phyloP scores from a whole-genome alignment of 2,113 vertebrate genomes.

The Arenaria interpres region DNA sequence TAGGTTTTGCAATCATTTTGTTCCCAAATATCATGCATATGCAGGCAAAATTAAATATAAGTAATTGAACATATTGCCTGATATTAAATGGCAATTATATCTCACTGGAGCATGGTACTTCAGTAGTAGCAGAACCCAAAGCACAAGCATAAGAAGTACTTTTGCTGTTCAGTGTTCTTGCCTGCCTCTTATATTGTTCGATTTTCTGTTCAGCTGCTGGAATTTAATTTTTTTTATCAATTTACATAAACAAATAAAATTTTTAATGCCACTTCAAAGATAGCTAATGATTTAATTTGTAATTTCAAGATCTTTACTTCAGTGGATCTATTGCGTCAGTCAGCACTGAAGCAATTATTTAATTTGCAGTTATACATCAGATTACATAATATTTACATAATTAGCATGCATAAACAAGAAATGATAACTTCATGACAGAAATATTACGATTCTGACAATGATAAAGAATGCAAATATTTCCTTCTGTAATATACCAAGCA shows the following conservation, averaged over 20 bases:
- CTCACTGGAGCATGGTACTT: not conserved
- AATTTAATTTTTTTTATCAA: not conserved
- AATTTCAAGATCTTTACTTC: constrained; percentile 15
- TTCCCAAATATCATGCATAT: not conserved
- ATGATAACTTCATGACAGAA: not conserved
- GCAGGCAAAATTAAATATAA: not conserved
- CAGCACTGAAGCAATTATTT: constrained; percentile 26
- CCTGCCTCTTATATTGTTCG: not conserved
- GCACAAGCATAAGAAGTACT: not conserved
- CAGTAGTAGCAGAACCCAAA: not conserved
- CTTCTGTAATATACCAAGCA: not conserved
- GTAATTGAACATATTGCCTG: not conserved
- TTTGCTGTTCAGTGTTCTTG: not conserved
- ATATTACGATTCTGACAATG: not conserved
- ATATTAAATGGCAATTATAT: not conserved
- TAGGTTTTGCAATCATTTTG: not conserved
- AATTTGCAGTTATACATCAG: constrained; percentile 13
- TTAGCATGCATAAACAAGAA: not conserved
- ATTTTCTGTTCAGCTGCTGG: not conserved
- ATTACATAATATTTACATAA: constrained; percentile 57
- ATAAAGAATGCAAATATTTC: not conserved
- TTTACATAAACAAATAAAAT: constrained; percentile 1
- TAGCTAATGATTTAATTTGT: constrained; percentile 8
- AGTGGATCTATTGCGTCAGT: not conserved
- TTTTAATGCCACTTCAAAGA: constrained; percentile 25